phyloP scores from a whole-genome alignment of 2,113 vertebrate species.

The Vidua chalybeata region DNA sequence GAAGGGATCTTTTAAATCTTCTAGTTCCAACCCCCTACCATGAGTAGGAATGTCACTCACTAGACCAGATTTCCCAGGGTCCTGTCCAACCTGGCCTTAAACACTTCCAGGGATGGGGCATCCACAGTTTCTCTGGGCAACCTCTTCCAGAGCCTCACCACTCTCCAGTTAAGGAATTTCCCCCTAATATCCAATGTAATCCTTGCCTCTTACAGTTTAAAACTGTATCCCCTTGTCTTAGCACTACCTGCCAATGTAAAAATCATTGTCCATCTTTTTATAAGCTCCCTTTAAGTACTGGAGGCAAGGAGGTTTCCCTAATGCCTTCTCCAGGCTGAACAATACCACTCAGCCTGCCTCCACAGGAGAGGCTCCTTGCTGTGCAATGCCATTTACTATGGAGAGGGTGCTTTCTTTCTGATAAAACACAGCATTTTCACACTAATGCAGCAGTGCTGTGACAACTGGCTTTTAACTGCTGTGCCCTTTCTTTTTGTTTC shows the following conservation, averaged over 20 bases:
- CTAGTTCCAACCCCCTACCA: neutral
- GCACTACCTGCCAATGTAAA: neutral
- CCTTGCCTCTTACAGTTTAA: neutral
- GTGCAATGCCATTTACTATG: neutral
- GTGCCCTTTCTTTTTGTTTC: slow-evolving; percentile 7
- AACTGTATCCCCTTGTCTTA: neutral
- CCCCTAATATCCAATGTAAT: neutral
- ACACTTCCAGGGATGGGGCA: neutral
- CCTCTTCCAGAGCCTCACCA: neutral
- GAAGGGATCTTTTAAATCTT: neutral
- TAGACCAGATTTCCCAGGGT: neutral
- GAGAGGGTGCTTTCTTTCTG: neutral
- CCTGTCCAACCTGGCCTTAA: neutral
- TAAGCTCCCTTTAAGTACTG: neutral
- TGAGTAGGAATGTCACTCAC: neutral
- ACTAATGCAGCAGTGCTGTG: neutral
- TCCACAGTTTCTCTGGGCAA: neutral
- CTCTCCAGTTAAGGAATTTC: neutral
- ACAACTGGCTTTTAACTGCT: neutral
- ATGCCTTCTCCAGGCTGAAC: neutral
- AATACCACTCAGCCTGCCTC: neutral
- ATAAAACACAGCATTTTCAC: neutral
- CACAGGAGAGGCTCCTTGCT: neutral
- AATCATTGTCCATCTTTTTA: neutral
- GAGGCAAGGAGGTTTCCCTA: neutral